Evolutionary conservation across 2,888 invertebrate species (phyloP), one percentile per base, ranked within the genome.

Genomic region (Rutpela maculata): DNA sequence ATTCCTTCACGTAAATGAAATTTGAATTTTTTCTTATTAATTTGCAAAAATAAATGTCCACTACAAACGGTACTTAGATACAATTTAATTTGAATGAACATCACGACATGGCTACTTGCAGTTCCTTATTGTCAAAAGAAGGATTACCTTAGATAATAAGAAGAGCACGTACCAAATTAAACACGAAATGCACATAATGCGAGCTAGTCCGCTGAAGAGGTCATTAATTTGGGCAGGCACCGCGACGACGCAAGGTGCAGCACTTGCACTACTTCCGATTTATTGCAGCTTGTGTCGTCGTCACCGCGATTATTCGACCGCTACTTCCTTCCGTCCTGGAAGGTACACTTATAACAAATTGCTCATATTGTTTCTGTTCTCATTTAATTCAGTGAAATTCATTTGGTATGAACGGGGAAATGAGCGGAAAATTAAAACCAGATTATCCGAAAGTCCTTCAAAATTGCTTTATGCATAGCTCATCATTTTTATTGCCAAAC

Each of bases 161-260:
- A 59, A 31, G 63, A 15, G 63, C 72, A 72, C 72, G 72, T 72
- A 72, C 72, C 63, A 72, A 72, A 72, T 72, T 72, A 72, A 62
- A 63, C 72, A 72, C 72, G 72, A 72, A 63, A 72, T 72, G 55
- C 26, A 26, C 62, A 72, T 72, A 72, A 72, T 22, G 11, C 63
- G 31, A 60, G 63, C 62, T 38, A 55, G 57, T 38, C 26, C 38
- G 63, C 38, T 63, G 38, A 43, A 70, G 31, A 63, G 63, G 22
- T 72, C 72, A 72, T 72, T 72, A 72, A 63, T 72, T 62, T 50
- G 72, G 17, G 63, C 72, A 72, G 31, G 63, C 63, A 72, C 72
- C 63, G 72, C 72, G 63, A 72, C 62, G 81, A 76, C 82, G 81
- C 84, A 84, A 84, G 84, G 84, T 84, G 84, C 83, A 80, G 78